phyloP scores from a whole-genome alignment of 2,888 invertebrate species.

The Pocota personata region DNA sequence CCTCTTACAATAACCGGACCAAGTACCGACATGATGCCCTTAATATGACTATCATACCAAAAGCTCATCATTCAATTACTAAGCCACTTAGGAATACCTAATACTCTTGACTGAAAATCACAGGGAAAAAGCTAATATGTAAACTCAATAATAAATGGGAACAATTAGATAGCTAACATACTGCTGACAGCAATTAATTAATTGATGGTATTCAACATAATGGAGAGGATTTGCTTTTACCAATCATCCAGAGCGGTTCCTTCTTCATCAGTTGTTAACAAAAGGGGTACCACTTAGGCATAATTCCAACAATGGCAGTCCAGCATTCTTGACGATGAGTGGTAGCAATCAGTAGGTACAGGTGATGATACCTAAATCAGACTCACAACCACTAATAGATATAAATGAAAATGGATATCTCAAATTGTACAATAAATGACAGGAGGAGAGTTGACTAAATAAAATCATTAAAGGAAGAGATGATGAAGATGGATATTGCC shows the following conservation, averaged over 20 bases:
- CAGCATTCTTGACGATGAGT: neutral
- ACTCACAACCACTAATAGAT: neutral
- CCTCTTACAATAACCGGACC: neutral
- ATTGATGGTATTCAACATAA: slow-evolving; percentile 46
- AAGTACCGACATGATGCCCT: neutral
- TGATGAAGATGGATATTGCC: neutral
- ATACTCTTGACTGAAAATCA: neutral
- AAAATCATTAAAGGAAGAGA: neutral
- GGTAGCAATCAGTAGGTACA: neutral
- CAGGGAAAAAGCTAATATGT: neutral
- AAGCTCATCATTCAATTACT: neutral
- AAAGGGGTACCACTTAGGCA: neutral
- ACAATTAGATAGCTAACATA: slow-evolving; percentile 16
- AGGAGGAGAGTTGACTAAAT: neutral
- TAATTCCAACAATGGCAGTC: slow-evolving; percentile 13
- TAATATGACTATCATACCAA: neutral
- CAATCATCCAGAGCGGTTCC: neutral
- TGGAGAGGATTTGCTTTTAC: neutral
- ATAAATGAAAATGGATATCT: slow-evolving; percentile 39
- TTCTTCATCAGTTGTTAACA: neutral
- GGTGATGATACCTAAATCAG: neutral
- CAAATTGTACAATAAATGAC: slow-evolving; percentile 19
- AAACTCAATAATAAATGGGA: slow-evolving; percentile 25
- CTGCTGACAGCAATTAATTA: slow-evolving; percentile 42
- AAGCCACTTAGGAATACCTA: neutral